These are phyloP conservation scores for Bolborhynchus lineola DNA, from an alignment of 2,113 vertebrate species.

Conservation along the genomic window DNA sequence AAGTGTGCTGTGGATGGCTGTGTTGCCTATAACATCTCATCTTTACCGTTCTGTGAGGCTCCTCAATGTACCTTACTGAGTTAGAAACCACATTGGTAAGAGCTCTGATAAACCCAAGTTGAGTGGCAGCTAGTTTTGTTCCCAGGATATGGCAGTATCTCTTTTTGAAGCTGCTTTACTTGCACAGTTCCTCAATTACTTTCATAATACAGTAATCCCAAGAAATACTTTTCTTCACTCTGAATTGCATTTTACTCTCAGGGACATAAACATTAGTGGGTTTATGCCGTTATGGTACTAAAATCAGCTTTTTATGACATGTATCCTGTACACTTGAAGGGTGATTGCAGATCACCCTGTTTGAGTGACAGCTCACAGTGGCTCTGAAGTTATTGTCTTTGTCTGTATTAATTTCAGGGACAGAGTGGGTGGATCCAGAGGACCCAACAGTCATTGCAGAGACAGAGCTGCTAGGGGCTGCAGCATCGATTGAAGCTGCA, in stretches of 20 bases:
- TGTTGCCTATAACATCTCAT: not conserved
- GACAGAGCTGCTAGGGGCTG: constrained; percentile 93
- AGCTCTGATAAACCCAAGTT: not conserved
- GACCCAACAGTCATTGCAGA: constrained; percentile 97
- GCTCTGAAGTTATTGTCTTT: constrained; percentile 5
- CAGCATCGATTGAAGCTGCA: constrained; percentile 96
- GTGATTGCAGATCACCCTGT: not conserved
- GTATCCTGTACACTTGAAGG: not conserved
- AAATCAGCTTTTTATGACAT: not conserved
- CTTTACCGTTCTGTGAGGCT: not conserved
- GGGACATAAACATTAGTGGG: not conserved
- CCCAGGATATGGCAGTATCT: not conserved
- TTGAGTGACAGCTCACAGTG: constrained; percentile 1
- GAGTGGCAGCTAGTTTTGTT: not conserved
- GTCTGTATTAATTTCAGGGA: constrained; percentile 79
- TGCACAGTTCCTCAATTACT: not conserved
- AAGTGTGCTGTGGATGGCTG: not conserved
- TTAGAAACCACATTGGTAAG: not conserved
- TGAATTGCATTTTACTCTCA: not conserved
- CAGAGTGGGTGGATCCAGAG: constrained; percentile 94
- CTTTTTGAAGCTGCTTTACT: not conserved
- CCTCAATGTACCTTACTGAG: not conserved
- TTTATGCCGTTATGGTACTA: not conserved
- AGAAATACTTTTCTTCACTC: not conserved
- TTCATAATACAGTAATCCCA: not conserved